Evolutionary conservation across 2,113 vertebrate species (phyloP), one percentile per base, ranked within the genome.

Genomic region (Pelmatolapia mariae): DNA sequence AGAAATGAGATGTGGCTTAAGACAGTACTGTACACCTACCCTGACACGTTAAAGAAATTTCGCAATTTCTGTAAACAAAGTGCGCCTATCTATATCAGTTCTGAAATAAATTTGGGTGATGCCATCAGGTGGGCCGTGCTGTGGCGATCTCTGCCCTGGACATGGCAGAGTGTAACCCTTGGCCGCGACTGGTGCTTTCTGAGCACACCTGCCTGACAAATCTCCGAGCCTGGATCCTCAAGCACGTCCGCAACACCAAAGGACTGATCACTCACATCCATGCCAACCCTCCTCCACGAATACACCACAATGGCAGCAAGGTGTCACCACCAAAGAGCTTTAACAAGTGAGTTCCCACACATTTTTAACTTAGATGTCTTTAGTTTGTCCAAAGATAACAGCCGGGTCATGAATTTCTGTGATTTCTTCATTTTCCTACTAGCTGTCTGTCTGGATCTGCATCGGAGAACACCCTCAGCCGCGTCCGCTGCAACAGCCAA

Each of bases 151-250:
- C 99, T 0, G 98, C 98, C 0, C 95, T 99, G 95, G 99, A 99
- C 81, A 98, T 99, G 98, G 97, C 96, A 0, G 98, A 99, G 57
- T 97, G 97, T 88, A 99, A 99, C 82, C 99, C 99, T 0, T 99
- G 99, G 99, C 97, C 98, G 0, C 96, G 99, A 4, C 97, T 99
- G 8, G 94, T 99, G 81, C 95, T 99, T 29, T 99, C 99, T 0
- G 99, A 99, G 93, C 98, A 99, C 96, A 97, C 93, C 94, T 98
- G 97, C 89, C 97, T 99, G 71, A 94, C 95, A 6, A 99, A 99
- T 92, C 97, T 99, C 40, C 96, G 98, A 1, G 98, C 98, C 56
- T 98, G 97, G 97, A 97, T 99, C 96, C 97, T 99, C 76, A 98
- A 96, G 84, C 97, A 98, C 0, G 97, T 99, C 76, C 97, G 98